Conservation (phyloP, 2,888 invertebrate genomes). For the Diabrotica balteata region DNA sequence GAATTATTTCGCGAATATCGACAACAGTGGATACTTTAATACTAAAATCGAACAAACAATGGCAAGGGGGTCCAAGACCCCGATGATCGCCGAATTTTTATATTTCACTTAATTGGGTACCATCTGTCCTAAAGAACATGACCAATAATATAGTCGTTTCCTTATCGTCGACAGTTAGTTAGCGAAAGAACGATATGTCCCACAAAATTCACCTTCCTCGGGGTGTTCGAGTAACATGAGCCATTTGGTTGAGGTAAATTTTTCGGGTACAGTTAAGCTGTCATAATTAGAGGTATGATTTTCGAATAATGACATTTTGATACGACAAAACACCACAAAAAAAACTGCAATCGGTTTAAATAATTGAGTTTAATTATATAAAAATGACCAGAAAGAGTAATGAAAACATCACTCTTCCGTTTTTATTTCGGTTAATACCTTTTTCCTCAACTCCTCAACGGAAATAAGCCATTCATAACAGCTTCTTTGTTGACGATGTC, state of each 20-base stretch:
- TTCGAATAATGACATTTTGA: constrained; percentile 25
- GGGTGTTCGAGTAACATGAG: constrained; percentile 23
- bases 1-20: no score
- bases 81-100: constrained; percentile 8
- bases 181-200: constrained; percentile 25
- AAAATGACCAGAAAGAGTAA: no score
- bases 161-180: constrained; percentile 26
- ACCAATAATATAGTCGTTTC: constrained; percentile 27
- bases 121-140: constrained; percentile 27
- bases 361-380: background rate
- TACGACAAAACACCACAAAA: constrained; percentile 12
- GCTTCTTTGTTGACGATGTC: no score
- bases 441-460: no score
- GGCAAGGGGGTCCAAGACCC: background rate
- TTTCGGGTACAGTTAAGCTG: constrained; percentile 20
- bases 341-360: constrained; percentile 1
- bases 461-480: no score
- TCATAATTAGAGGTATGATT: constrained; percentile 26
- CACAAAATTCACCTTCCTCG: constrained; percentile 25
- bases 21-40: no score
- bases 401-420: no score
- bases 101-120: constrained; percentile 25
- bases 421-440: no score
- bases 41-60: no score
- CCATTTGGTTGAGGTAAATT: constrained; percentile 26